Evolutionary conservation across 2,113 vertebrate genomes (phyloP).

Genomic region (Sminthopsis crassicaudata): DNA sequence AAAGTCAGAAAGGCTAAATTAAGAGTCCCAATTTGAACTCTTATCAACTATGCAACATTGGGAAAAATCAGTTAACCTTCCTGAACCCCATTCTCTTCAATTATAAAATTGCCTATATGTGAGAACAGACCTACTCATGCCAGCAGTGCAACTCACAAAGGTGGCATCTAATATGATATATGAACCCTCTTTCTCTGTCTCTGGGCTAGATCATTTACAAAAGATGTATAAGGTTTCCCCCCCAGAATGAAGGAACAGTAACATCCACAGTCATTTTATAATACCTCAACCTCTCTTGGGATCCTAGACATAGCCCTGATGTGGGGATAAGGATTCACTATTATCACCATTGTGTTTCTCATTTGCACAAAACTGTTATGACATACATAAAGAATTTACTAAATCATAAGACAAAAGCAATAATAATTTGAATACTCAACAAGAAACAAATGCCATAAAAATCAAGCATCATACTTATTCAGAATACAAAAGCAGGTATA

Average conservation of each 20-base stretch:
- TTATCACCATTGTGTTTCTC: not conserved
- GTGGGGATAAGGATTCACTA: not conserved
- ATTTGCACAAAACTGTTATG: not conserved
- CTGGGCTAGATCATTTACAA: not conserved
- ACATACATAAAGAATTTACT: not conserved
- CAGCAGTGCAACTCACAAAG: not conserved
- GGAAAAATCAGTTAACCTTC: too few species aligned
- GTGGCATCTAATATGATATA: not conserved
- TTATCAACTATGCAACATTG: too few species aligned
- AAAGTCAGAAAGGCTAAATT: too few species aligned
- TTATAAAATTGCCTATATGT: not conserved
- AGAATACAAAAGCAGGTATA: not conserved
- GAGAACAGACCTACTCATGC: not conserved
- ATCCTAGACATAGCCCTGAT: not conserved
- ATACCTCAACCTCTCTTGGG: not conserved
- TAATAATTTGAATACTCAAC: not conserved
- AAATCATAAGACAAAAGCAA: not conserved
- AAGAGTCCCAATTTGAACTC: too few species aligned
- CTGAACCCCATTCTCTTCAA: too few species aligned
- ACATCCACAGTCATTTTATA: not conserved
- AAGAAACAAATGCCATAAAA: not conserved
- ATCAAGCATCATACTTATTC: not conserved
- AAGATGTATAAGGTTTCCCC: not conserved
- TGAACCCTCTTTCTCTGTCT: too few species aligned
- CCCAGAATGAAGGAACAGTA: not conserved